phyloP scores from a whole-genome alignment of 2,113 vertebrate species.

The Peucedramus taeniatus region DNA sequence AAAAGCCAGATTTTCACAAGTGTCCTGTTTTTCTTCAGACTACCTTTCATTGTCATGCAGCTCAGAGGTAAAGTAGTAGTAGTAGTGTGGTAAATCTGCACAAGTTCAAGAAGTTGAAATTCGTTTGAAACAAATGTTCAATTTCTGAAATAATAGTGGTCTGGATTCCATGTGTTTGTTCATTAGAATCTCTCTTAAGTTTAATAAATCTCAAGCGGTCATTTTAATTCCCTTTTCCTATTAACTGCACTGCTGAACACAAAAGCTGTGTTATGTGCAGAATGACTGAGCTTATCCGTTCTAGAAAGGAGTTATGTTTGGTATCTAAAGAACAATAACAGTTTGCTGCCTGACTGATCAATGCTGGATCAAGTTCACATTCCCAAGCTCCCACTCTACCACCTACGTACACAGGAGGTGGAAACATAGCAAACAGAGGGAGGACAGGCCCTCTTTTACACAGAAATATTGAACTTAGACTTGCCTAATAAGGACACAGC shows the following conservation, averaged over 20 bases:
- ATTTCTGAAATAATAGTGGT: background rate
- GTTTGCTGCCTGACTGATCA: constrained; percentile 85
- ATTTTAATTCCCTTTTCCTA: constrained; percentile 28
- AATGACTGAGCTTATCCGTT: constrained; percentile 70
- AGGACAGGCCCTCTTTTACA: constrained; percentile 39
- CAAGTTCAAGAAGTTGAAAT: background rate
- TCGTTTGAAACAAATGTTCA: background rate
- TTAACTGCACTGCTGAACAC: constrained; percentile 63
- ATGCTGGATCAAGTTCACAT: constrained; percentile 77
- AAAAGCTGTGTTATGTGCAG: constrained; percentile 78
- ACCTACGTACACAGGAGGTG: constrained; percentile 55
- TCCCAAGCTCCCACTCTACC: constrained; percentile 79
- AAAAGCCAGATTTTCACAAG: background rate
- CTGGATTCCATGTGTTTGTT: background rate
- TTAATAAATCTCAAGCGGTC: constrained; percentile 37
- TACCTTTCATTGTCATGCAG: background rate
- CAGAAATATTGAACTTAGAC: background rate
- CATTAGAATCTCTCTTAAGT: constrained; percentile 31
- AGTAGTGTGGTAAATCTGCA: background rate
- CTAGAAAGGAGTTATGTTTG: constrained; percentile 81
- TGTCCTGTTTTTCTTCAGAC: background rate
- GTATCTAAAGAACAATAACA: constrained; percentile 87
- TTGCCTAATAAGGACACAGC: constrained; percentile 61
- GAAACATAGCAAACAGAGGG: constrained; percentile 14
- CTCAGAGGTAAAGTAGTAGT: background rate